A percentile compares a stretch with the other conserved stretches of the same genome.
phyloP scores from a whole-genome alignment of 1,140 invertebrate genomes.

The Meloidogyne exigua region DNA sequence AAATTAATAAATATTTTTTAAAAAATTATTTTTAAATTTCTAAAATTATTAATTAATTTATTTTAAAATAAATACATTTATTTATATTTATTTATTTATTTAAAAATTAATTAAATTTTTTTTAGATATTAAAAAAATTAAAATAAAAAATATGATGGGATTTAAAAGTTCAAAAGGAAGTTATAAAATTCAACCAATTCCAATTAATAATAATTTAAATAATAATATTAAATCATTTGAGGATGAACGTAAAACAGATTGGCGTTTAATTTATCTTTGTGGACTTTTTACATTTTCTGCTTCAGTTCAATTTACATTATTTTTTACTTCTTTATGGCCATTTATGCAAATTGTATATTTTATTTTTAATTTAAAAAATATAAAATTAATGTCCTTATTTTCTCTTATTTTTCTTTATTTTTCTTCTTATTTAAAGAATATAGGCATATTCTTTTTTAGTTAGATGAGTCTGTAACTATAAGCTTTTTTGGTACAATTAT shows the following conservation, averaged over 20 bases:
- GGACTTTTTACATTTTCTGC: slow-evolving; percentile 34
- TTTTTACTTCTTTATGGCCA: slow-evolving; percentile 61
- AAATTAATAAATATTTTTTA: neutral
- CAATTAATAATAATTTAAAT: neutral
- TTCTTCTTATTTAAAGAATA: too few relatives aligned
- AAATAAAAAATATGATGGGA: neutral
- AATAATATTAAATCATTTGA: slow-evolving; percentile 3
- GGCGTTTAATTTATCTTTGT: slow-evolving; percentile 39
- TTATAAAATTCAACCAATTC: neutral
- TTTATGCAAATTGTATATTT: slow-evolving; percentile 64
- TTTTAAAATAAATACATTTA: too few relatives aligned
- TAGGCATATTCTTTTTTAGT: too few relatives aligned
- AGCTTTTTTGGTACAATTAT: slow-evolving; percentile 32
- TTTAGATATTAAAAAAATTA: too few relatives aligned
- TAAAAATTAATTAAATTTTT: too few relatives aligned
- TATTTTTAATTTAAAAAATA: neutral
- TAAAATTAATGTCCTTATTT: too few relatives aligned
- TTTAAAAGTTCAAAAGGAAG: neutral
- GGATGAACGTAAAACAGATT: slow-evolving; percentile 32
- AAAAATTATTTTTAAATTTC: neutral
- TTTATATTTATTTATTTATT: too few relatives aligned
- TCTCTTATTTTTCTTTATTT: neutral
- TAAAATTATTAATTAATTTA: too few relatives aligned
- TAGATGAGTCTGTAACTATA: slow-evolving; percentile 20
- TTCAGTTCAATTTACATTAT: slow-evolving; percentile 45